Evolutionary conservation across 1,140 invertebrate species (phyloP).

Genomic region (Paramacrobiotus metropolitanus): DNA sequence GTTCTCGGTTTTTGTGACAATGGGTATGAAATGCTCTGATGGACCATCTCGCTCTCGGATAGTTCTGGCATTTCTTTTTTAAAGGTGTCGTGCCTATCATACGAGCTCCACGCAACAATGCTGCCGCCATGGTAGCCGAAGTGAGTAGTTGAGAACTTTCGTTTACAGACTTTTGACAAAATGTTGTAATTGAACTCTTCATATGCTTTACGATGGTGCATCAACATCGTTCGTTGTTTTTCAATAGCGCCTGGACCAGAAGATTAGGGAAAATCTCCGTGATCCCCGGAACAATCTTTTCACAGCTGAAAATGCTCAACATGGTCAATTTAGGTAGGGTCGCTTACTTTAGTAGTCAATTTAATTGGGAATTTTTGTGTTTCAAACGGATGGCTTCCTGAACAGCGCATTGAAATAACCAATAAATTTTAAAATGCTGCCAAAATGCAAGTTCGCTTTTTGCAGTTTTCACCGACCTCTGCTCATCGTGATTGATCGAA

Average conservation of each 20-base stretch:
- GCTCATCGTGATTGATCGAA: conserved; percentile 74
- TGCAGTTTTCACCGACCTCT: conserved; percentile 75
- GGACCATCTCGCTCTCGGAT: no score
- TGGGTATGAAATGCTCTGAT: conserved; percentile 39
- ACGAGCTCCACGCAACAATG: conserved; percentile 75
- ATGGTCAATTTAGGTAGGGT: conserved; percentile 33
- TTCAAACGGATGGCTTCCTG: not conserved
- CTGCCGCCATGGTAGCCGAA: conserved; percentile 89
- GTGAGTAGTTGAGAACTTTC: conserved; percentile 13
- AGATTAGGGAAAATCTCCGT: conserved; percentile 81
- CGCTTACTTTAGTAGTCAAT: not conserved
- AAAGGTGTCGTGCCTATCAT: conserved; percentile 78
- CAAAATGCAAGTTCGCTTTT: conserved; percentile 16
- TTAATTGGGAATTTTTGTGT: not conserved
- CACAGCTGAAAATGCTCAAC: conserved; percentile 47
- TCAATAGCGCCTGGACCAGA: conserved; percentile 82
- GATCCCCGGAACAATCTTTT: conserved; percentile 91
- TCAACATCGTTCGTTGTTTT: no score
- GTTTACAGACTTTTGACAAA: no score
- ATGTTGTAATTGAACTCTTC: no score
- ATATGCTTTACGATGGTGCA: no score
- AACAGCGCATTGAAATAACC: no score
- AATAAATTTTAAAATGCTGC: no score
- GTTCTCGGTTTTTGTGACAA: conserved; percentile 88
- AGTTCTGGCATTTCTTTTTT: conserved; percentile 10